Percentiles rank a stretch among this genome's conserved stretches.
Conservation (phyloP, 2,797 vertebrate species). For the Cossypha niveicapilla region DNA sequence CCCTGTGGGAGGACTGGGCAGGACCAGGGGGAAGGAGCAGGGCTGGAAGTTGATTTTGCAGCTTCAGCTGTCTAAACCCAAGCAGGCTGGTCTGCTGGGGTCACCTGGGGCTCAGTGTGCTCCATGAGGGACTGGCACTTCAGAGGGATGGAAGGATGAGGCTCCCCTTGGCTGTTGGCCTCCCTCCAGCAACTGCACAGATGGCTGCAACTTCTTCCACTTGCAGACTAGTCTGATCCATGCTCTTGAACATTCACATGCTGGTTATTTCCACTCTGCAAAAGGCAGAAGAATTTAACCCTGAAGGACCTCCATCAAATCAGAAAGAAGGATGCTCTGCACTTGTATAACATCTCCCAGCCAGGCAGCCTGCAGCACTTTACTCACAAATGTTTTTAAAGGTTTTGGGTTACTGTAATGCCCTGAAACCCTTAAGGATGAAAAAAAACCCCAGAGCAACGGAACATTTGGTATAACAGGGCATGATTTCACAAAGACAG, state of each 20-base stretch:
- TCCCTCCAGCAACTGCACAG: conserved; percentile 5
- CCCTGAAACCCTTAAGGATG: background rate
- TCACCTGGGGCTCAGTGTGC: background rate
- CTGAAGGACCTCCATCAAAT: background rate
- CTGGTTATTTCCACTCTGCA: conserved; percentile 27
- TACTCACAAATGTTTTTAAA: background rate
- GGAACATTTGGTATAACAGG: background rate
- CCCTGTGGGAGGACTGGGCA: background rate
- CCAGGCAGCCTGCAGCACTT: background rate
- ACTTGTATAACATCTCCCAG: background rate
- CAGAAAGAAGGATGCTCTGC: background rate
- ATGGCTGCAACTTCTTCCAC: conserved; percentile 13
- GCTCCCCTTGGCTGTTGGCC: background rate
- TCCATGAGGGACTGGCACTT: background rate
- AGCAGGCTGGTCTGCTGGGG: background rate
- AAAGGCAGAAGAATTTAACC: conserved; percentile 39
- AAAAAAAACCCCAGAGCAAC: background rate
- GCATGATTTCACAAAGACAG: background rate
- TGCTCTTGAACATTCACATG: background rate
- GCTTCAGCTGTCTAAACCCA: background rate
- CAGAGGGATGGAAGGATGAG: background rate
- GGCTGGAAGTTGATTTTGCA: background rate
- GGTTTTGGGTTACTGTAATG: background rate
- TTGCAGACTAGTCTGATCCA: background rate
- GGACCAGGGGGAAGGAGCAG: background rate